Conservation (phyloP, 2,888 invertebrate genomes). For the Sesia bembeciformis region DNA sequence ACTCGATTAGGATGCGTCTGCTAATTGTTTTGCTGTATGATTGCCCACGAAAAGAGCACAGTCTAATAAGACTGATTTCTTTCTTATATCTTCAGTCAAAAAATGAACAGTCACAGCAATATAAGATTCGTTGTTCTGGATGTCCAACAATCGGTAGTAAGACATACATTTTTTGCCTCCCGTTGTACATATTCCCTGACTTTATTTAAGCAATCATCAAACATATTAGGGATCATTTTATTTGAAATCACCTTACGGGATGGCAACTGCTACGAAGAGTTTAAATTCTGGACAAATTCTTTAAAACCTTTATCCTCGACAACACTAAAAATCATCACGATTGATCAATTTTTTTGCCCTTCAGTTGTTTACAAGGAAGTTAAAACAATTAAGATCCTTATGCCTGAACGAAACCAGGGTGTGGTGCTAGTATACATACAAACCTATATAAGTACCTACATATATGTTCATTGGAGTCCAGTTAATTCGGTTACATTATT, state of each 20-base stretch:
- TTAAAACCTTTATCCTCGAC: background rate
- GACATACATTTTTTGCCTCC: slow-evolving; percentile 9
- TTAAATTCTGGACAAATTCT: background rate
- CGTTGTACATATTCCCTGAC: background rate
- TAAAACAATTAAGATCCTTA: too few species aligned
- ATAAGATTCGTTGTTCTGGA: slow-evolving; percentile 13
- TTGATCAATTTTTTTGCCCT: background rate
- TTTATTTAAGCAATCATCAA: background rate
- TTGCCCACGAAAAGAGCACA: slow-evolving; percentile 13
- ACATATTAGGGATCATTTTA: background rate
- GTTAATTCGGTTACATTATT: too few species aligned
- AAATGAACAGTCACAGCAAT: slow-evolving; percentile 20
- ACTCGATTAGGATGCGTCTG: too few species aligned
- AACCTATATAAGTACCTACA: too few species aligned
- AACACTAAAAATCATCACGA: background rate
- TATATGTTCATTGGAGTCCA: too few species aligned
- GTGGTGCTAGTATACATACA: too few species aligned
- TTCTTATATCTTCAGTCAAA: slow-evolving; percentile 10
- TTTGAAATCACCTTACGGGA: slow-evolving; percentile 9
- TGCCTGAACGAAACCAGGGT: too few species aligned
- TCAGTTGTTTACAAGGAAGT: too few species aligned
- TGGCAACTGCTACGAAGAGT: slow-evolving; percentile 7
- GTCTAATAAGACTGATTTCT: slow-evolving; percentile 16
- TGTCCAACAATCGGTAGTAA: slow-evolving; percentile 21
- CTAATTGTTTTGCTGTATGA: slow-evolving; percentile 16